Evolutionary conservation across 2,888 invertebrate species (phyloP), one percentile per base, ranked within the genome.

Genomic region (Cryptocephalus moraei): DNA sequence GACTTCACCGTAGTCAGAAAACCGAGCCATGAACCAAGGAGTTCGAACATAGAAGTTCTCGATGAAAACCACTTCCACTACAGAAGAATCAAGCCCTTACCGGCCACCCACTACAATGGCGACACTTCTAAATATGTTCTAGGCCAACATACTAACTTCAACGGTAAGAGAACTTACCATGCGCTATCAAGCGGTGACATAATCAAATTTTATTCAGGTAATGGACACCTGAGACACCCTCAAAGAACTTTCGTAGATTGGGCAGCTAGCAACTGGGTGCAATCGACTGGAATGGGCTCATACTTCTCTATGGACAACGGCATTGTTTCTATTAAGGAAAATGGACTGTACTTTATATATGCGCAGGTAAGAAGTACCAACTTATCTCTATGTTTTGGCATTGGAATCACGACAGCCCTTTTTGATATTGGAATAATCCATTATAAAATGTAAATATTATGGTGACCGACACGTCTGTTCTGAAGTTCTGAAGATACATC

Each of bases 291-390:
- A 0, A 78, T 80, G 73, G 76, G 78, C 45, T 71, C 76, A 13
- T 75, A 80, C 52, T 84, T 84, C 48, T 73, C 73, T 40, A 72
- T 82, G 1, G 66, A 76, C 39, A 76, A 76, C 49, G 88, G 87
- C 0, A 75, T 77, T 44, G 68, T 88, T 1, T 81, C 80, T 9
- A 78, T 88, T 1, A 79, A 77, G 55, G 81, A 84, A 55, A 68
- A 80, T 0, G 89, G 89, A 32, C 72, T 89, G 12, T 89, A 88
- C 66, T 77, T 86, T 46, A 76, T 86, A 41, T 89, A 89, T 62
- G 85, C 84, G 0, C 86, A 84, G 76, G 82, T 81, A 63, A 49
- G 14, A 47, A 39, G 9, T 47, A 4, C 9, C 34, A 8, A 8
- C n/a, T n/a, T 22, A 22, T 2, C 6, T 22, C 22, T 22, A 6